Base-by-base conservation (phyloP, 2,888 invertebrate species). In the Rugalucina vietnamica region DNA sequence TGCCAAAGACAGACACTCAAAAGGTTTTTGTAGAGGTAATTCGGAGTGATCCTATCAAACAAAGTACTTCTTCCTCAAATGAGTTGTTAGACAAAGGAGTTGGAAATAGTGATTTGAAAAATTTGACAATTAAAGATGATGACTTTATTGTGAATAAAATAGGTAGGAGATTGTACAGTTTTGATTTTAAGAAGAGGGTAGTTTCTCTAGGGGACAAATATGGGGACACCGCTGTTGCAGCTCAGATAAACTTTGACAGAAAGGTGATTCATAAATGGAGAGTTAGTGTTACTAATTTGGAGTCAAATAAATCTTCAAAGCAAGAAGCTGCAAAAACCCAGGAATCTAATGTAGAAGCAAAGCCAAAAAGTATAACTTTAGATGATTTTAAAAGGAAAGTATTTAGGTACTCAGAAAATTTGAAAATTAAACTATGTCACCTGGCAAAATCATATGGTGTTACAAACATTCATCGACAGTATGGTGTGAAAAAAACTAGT, bases 381-480 rank as follows among this genome's bases (percentile, higher is more conserved):
- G n/a, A 24, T 34, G 69, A 21, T n/a, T 1, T n/a, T 34, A 69
- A 29, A 43, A 81, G n/a, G 37, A 43, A 74, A 49, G 5, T 37
- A 71, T 37, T 57, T 29, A 24, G 39, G 24, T 70, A 60, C 27
- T 76, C 71, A 21, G 57, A 29, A n/a, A 54, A 75, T 27, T 43
- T 83, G 34, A 83, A 83, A 54, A 81, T 81, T 1, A 86, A 86
- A 73, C 54, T 86, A 27, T 78, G 34, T 18, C 36, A 76, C 79
- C 21, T 86, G 69, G 39, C 72, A 36, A 54, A 57, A n/a, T 24
- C 1, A 10, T 54, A 39, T 81, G 83, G 83, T 0, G 3, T 43
- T 21, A 24, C 54, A 18, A 10, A 54, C 43, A 71, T 85, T 24
- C n/a, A 21, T 37, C 54, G 73, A 18, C 77, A 74, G 36, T 85